Conservation (phyloP, 2,113 vertebrate species). For the Chlamydotis undulata region DNA sequence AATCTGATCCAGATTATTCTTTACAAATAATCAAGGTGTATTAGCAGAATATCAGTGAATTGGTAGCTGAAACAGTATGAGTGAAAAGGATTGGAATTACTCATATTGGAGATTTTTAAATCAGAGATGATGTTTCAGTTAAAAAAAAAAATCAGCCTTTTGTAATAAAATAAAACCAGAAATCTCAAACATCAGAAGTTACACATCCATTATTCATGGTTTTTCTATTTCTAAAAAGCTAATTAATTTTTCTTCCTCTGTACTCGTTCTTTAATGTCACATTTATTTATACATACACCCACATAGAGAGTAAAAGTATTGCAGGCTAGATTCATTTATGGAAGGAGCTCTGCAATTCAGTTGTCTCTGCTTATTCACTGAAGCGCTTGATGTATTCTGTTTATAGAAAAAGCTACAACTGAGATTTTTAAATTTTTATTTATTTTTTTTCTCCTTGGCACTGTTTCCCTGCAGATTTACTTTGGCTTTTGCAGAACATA, state of each 20-base stretch:
- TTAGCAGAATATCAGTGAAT: neutral
- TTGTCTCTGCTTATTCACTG: slow-evolving; percentile 53
- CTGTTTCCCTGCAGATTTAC: slow-evolving; percentile 21
- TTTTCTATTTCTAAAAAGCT: neutral
- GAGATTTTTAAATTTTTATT: neutral
- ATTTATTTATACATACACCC: slow-evolving; percentile 68
- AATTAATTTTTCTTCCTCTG: slow-evolving; percentile 57
- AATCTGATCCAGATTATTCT: neutral
- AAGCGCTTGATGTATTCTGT: slow-evolving; percentile 36
- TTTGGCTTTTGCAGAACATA: slow-evolving; percentile 9
- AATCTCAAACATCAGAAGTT: neutral
- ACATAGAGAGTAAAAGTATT: slow-evolving; percentile 39
- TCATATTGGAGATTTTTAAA: neutral
- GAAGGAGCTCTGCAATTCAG: slow-evolving; percentile 43
- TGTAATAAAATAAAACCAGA: neutral
- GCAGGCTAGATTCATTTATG: slow-evolving; percentile 37
- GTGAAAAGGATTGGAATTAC: neutral
- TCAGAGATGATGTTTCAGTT: neutral
- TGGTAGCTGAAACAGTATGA: neutral
- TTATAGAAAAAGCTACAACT: slow-evolving; percentile 62
- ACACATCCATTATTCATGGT: slow-evolving; percentile 7
- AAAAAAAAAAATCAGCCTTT: neutral
- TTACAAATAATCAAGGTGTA: neutral
- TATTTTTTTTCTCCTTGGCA: slow-evolving; percentile 1
- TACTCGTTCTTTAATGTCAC: slow-evolving; percentile 54